Evolutionary conservation across 2,888 invertebrate genomes (phyloP).

Genomic region (Seira sanloemensis): DNA sequence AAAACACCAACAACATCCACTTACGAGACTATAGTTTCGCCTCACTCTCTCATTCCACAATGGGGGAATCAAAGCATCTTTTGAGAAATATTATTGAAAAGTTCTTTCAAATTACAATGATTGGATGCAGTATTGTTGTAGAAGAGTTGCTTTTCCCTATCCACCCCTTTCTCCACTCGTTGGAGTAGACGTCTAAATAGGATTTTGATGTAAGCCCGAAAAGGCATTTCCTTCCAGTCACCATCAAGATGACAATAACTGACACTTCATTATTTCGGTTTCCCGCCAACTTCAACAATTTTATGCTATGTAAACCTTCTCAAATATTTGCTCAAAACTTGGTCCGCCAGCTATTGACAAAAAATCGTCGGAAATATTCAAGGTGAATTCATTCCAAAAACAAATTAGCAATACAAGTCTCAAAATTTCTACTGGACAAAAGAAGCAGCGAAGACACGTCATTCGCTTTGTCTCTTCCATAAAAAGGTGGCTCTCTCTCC

Average conservation of each 20-base stretch:
- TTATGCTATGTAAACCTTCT: too few relatives aligned
- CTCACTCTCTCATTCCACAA: not conserved
- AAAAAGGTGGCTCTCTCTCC: too few relatives aligned
- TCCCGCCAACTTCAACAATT: not conserved
- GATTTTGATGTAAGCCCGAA: not conserved
- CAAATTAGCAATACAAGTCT: too few relatives aligned
- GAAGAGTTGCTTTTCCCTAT: not conserved
- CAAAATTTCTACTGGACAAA: too few relatives aligned
- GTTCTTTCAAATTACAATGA: slow-evolving; percentile 2
- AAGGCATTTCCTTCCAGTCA: not conserved
- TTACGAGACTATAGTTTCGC: too few relatives aligned
- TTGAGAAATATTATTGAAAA: not conserved
- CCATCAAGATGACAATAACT: not conserved
- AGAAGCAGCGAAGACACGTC: too few relatives aligned
- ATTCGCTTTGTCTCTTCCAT: too few relatives aligned
- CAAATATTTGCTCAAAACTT: too few relatives aligned
- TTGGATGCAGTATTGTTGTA: not conserved
- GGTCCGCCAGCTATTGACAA: too few relatives aligned
- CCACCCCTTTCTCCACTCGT: not conserved
- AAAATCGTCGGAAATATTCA: too few relatives aligned
- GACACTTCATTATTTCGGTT: not conserved
- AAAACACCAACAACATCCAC: too few relatives aligned
- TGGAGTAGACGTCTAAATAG: not conserved
- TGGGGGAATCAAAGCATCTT: not conserved
- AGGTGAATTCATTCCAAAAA: too few relatives aligned